Conservation (phyloP, 2,888 invertebrate genomes). For the Labia minor region DNA sequence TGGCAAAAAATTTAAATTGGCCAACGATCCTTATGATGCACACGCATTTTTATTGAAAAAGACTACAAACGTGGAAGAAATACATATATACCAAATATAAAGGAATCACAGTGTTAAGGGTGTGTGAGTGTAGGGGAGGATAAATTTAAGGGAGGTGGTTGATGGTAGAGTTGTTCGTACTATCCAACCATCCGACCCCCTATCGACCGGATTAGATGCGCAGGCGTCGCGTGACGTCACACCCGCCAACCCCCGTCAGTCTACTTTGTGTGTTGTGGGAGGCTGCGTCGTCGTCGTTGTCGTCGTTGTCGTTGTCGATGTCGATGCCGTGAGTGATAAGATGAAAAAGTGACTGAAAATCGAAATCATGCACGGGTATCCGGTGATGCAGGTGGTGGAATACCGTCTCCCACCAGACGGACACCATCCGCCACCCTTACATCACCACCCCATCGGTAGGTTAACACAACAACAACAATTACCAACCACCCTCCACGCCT, state of each 20-base stretch:
- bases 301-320: not conserved
- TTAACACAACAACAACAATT: too few species aligned
- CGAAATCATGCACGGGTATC: constrained; percentile 47
- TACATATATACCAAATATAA: too few species aligned
- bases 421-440: constrained; percentile 30
- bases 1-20: too few species aligned
- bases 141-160: not conserved
- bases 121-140: not conserved
- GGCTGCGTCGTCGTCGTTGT: too few species aligned
- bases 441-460: constrained; percentile 8
- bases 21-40: too few species aligned
- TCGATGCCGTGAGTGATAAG: not conserved
- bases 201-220: not conserved
- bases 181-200: not conserved
- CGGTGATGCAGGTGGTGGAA: constrained; percentile 55
- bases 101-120: too few species aligned
- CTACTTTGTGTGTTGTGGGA: too few species aligned
- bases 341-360: not conserved
- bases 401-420: constrained; percentile 43
- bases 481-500: too few species aligned
- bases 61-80: too few species aligned
- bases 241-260: too few species aligned
- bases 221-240: not conserved
- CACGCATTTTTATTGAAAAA: too few species aligned
- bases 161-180: too few species aligned